Base-by-base conservation (phyloP, 2,888 invertebrate species). In the Cremastinae sp. region DNA sequence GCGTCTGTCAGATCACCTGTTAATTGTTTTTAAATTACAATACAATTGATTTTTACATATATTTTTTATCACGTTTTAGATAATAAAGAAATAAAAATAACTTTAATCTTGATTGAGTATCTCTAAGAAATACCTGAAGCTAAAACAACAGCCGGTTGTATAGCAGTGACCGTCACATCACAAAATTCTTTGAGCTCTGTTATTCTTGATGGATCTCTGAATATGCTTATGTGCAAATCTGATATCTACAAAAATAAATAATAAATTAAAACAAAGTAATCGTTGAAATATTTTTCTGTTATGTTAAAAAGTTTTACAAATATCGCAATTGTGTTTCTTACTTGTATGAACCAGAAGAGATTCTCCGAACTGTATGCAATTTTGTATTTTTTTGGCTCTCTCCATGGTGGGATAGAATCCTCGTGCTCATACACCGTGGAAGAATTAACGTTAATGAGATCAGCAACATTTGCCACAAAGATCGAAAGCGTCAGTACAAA, bases 161-260 rank as follows among this genome's bases (percentile, higher is more conserved):
- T 94, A 64, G 91, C 91, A 84, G 92, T 92, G 0, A 97, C 91
- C 39, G 96, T 95, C 74, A 91, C 91, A 79, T 94, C 93, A 90
- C 96, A 96, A 90, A 97, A 97, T 85, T 94, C 94, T 85, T 93
- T 92, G 71, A 97, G 93, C 83, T 97, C 94, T 37, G 93, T 92
- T 85, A 95, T 94, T 86, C 97, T 92, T 8, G 91, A 91, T 45
- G 92, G 92, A 87, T 96, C 96, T 84, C 93, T 92, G 88, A 96
- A 96, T 89, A 95, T 93, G 89, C 97, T 97, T 77, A 97, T 93
- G 88, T 97, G 97, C 79, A 97, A 92, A 90, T 97, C 97, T 74
- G 96, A 95, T 84, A 97, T 94, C 96, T 97, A 88, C 56, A 91
- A 90, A 73, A 61, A 81, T 22, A 45, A 53, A 51, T 61, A 49